Percentiles rank a stretch among this genome's conserved stretches.
phyloP scores from a whole-genome alignment of 2,113 vertebrate genomes.

The Prunella himalayana region DNA sequence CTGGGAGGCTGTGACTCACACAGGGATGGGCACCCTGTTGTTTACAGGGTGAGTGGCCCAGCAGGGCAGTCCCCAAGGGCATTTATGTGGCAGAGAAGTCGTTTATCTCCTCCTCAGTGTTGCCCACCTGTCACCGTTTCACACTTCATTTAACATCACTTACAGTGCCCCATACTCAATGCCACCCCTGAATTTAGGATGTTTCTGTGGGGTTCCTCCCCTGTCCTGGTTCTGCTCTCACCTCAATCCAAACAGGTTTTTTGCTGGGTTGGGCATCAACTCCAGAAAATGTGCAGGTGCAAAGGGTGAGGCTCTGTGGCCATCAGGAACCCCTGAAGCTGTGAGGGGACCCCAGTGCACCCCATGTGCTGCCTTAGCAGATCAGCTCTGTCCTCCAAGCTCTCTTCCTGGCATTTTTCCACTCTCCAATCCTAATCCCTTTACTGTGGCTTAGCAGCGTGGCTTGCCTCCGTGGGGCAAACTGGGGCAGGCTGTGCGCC shows the following conservation, averaged over 20 bases:
- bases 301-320: neutral
- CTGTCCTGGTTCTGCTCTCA: neutral
- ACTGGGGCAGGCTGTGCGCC: neutral
- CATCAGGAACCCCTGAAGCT: accelerated
- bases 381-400: neutral
- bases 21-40: neutral
- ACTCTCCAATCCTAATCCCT: neutral
- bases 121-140: neutral
- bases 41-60: accelerated
- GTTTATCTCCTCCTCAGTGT: neutral
- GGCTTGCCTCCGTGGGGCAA: neutral
- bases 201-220: neutral
- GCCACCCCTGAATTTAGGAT: neutral
- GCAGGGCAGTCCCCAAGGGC: neutral
- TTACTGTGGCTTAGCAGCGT: neutral
- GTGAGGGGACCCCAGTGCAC: neutral
- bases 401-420: neutral
- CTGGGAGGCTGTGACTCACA: neutral
- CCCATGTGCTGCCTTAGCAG: neutral
- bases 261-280: neutral
- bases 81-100: neutral
- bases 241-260: neutral
- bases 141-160: neutral
- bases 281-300: neutral
- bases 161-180: accelerated